Percentiles rank a stretch among this genome's conserved stretches.
Evolutionary conservation across 2,888 invertebrate genomes (phyloP).

Genomic region (Tipula lateralis): DNA sequence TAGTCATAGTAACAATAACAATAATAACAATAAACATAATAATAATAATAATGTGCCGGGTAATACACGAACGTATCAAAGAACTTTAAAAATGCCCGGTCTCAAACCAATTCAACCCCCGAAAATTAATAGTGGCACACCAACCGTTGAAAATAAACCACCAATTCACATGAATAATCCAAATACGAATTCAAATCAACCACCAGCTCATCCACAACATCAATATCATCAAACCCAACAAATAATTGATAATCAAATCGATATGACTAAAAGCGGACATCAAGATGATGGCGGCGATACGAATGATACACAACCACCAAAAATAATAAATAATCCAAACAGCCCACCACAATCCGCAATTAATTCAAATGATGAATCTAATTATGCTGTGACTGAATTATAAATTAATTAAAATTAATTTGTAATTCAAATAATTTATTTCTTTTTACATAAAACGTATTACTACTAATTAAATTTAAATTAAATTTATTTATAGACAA

Average conservation of each 20-base stretch:
- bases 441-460: neutral
- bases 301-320: neutral
- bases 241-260: conserved; percentile 20
- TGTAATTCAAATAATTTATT: neutral
- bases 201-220: conserved; percentile 36
- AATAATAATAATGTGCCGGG: conserved; percentile 12
- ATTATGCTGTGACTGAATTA: conserved; percentile 50
- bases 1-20: neutral
- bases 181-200: conserved; percentile 37
- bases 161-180: conserved; percentile 39
- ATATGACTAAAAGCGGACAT: conserved; percentile 35
- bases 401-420: conserved; percentile 38
- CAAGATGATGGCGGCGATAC: conserved; percentile 31
- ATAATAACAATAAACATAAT: too few species aligned
- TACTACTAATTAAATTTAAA: neutral
- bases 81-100: conserved; percentile 48
- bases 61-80: conserved; percentile 44
- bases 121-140: conserved; percentile 43
- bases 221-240: conserved; percentile 33
- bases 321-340: neutral
- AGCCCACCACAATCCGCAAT: conserved; percentile 37
- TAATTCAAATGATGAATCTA: conserved; percentile 48
- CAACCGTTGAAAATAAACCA: neutral
- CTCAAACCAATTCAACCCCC: conserved; percentile 50
- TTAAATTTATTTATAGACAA: neutral